phyloP scores from a whole-genome alignment of 2,888 invertebrate species.

The Drosophila tanythrix region DNA sequence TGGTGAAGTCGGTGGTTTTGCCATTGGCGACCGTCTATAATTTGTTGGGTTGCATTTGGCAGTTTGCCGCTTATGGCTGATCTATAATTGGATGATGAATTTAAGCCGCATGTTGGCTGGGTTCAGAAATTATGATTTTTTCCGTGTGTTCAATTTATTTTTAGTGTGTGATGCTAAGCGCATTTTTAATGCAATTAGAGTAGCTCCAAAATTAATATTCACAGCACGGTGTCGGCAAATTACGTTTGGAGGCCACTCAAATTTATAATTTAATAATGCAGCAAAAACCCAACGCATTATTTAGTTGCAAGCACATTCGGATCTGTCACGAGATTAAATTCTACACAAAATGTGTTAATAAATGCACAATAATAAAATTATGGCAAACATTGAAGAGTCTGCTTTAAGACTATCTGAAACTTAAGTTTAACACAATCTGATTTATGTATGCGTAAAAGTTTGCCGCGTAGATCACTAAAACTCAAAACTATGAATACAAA shows the following conservation, averaged over 20 bases:
- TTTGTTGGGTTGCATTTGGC: slow-evolving; percentile 4
- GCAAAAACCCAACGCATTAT: slow-evolving; percentile 40
- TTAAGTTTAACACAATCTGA: not conserved
- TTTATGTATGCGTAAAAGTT: not conserved
- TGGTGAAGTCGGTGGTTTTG: slow-evolving; percentile 28
- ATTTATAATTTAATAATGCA: slow-evolving; percentile 45
- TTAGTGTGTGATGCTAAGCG: slow-evolving; percentile 20
- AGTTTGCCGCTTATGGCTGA: slow-evolving; percentile 1
- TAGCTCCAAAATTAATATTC: slow-evolving; percentile 23
- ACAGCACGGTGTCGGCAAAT: slow-evolving; percentile 29
- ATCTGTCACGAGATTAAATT: slow-evolving; percentile 50
- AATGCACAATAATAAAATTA: slow-evolving; percentile 5
- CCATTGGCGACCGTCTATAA: slow-evolving; percentile 24
- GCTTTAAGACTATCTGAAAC: not conserved
- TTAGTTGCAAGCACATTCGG: slow-evolving; percentile 19
- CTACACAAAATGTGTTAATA: slow-evolving; percentile 35
- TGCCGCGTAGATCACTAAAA: not conserved
- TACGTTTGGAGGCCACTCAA: slow-evolving; percentile 12
- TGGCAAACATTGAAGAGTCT: not conserved
- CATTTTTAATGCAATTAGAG: slow-evolving; percentile 69
- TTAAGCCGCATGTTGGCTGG: slow-evolving; percentile 14
- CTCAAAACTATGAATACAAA: not conserved
- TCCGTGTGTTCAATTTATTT: slow-evolving; percentile 8
- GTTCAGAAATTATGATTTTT: slow-evolving; percentile 19
- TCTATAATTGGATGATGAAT: slow-evolving; percentile 18